A percentile compares a stretch with the other conserved stretches of the same genome.
phyloP scores from a whole-genome alignment of 2,797 vertebrate species.

The Muraenolepis orangiensis region DNA sequence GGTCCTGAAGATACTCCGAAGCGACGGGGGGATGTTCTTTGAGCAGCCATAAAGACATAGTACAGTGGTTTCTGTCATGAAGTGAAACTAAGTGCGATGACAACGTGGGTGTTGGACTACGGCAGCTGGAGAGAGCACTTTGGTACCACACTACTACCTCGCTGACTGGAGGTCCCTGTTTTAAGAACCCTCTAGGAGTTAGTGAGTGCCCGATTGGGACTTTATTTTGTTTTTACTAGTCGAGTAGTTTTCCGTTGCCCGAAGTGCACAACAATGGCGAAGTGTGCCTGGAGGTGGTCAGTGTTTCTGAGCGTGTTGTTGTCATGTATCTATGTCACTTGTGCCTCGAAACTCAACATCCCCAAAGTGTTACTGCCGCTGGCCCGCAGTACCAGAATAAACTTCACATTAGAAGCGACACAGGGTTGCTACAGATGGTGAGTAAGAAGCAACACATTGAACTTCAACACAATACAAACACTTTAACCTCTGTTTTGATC shows the following conservation, averaged over 20 bases:
- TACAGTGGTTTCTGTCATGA: neutral
- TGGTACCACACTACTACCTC: neutral
- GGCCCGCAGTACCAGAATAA: slow-evolving; percentile 82
- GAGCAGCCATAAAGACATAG: neutral
- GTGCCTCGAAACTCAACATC: slow-evolving; percentile 83
- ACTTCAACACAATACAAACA: too few relatives aligned
- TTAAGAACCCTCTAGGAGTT: too few relatives aligned
- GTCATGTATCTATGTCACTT: slow-evolving; percentile 8
- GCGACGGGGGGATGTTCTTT: neutral
- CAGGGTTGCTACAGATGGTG: slow-evolving; percentile 97
- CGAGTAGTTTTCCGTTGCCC: neutral
- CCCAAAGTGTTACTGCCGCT: slow-evolving; percentile 92
- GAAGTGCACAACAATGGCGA: slow-evolving; percentile 50
- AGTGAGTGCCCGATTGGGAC: too few relatives aligned
- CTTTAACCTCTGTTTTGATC: neutral
- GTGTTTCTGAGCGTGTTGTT: slow-evolving; percentile 22
- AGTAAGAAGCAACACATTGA: slow-evolving; percentile 69
- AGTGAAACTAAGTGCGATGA: neutral
- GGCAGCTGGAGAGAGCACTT: neutral
- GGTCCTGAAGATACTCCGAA: neutral
- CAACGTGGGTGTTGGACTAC: neutral
- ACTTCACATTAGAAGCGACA: slow-evolving; percentile 90
- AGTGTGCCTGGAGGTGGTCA: neutral
- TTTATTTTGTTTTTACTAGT: too few relatives aligned
- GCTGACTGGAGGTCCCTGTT: neutral